These are phyloP conservation scores for Anoncus sp. DNA, from an alignment of 2,888 invertebrate genomes.

Conservation along the genomic window DNA sequence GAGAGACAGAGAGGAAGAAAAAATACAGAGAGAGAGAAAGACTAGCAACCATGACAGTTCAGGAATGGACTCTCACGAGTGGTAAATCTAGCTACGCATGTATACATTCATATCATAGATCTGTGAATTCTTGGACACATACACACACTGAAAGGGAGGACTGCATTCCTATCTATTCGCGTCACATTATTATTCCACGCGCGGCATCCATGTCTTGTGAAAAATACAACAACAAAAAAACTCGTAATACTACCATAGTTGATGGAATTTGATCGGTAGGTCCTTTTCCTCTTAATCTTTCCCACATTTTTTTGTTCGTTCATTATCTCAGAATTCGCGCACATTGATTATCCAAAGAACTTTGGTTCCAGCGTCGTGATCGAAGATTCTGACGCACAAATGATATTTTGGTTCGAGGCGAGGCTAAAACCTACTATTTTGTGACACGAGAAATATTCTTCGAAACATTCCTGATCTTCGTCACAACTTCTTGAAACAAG, in stretches of 20 bases:
- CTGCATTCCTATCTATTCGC: conserved; percentile 74
- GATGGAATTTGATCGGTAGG: conserved; percentile 7
- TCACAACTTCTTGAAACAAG: too few species aligned
- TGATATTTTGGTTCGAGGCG: too few species aligned
- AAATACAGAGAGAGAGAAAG: conserved; percentile 29
- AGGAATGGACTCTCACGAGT: conserved; percentile 49
- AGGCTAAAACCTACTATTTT: too few species aligned
- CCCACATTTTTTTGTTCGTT: neutral
- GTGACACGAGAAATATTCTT: too few species aligned
- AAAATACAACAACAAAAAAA: conserved; percentile 42
- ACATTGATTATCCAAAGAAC: neutral
- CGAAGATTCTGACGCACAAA: neutral
- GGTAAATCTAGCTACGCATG: conserved; percentile 55
- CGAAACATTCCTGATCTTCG: too few species aligned
- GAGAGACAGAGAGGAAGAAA: neutral
- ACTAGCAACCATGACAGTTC: conserved; percentile 44
- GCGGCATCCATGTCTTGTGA: conserved; percentile 44
- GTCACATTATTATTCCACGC: conserved; percentile 71
- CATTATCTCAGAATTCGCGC: neutral
- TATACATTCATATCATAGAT: conserved; percentile 42
- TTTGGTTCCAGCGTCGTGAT: neutral
- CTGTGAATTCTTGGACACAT: conserved; percentile 29
- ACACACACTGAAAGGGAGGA: conserved; percentile 52
- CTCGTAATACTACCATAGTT: conserved; percentile 35
- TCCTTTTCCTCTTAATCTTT: neutral